Base-by-base conservation (phyloP, 1,140 invertebrate genomes). In the Zelostemma sp. region DNA sequence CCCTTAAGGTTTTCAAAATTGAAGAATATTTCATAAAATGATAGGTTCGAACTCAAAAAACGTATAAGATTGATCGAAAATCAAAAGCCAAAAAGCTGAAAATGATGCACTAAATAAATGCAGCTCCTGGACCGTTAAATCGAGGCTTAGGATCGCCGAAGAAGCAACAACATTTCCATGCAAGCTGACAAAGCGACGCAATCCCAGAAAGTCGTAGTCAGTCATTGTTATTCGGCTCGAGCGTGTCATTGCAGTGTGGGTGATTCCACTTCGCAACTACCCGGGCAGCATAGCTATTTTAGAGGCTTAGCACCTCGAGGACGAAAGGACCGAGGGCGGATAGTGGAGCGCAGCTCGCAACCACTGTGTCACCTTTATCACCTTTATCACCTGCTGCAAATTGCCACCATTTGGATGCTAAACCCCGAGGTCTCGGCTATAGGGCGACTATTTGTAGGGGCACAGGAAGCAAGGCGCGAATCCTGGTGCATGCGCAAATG, bases 331-430 rank as follows among this genome's bases (percentile, higher is more conserved):
- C 55, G 43, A 41, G 45, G 55, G 25, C 46, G 53, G 65, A 50
- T 47, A 67, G 59, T 31, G 65, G 14, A 76, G 54, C 68, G 71
- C 55, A 63, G 47, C 49, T 68, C 47, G 61, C 72, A 68, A 71
- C 70, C 74, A 67, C 74, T 77, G 79, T 82, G 81, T 84, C 82
- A 83, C 81, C 82, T 85, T 84, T 84, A 85, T 85, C 81, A 83
- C 81, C 82, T 85, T 84, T 83, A 84, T 83, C 82, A 82, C 82
- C 81, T 83, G 78, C 78, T 83, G 80, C 82, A 85, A 84, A 85
- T 84, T 84, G 82, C 81, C 78, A 67, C 81, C 80, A 83, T 85
- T 85, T 84, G 75, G 77, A 85, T 84, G 82, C 77, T 84, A 84
- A 84, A 79, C 77, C 78, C 77, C 69, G 60, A 72, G 71, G 75